Conservation (phyloP, 1,140 invertebrate species). For the Heliconius congener region DNA sequence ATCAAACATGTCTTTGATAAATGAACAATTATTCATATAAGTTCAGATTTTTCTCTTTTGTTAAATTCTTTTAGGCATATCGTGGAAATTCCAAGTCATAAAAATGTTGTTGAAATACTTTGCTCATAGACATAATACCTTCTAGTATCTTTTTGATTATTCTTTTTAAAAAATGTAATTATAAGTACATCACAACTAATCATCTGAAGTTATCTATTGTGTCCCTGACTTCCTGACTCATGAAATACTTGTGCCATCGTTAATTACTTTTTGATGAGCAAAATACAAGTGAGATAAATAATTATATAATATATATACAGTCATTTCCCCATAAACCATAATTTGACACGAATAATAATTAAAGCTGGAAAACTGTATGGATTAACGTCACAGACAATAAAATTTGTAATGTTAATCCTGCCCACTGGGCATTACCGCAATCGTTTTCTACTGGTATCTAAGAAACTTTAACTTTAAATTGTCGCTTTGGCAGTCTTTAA, state of each 20-base stretch:
- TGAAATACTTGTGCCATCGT: slow-evolving; percentile 40
- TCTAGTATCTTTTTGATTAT: neutral
- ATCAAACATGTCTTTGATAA: slow-evolving; percentile 24
- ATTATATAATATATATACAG: slow-evolving; percentile 22
- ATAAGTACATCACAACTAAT: neutral
- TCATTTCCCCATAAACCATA: neutral
- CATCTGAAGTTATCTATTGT: slow-evolving; percentile 22
- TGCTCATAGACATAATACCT: neutral
- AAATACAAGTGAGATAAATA: slow-evolving; percentile 39
- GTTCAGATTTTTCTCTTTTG: neutral
- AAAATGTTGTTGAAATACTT: neutral
- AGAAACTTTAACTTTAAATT: neutral
- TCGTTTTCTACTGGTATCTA: neutral
- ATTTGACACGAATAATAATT: slow-evolving; percentile 37
- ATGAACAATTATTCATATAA: slow-evolving; percentile 14
- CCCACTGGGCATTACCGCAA: neutral
- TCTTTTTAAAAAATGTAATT: neutral
- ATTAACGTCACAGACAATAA: neutral
- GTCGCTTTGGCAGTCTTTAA: neutral
- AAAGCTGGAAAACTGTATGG: slow-evolving; percentile 17
- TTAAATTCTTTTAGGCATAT: too few relatives aligned
- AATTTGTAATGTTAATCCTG: neutral
- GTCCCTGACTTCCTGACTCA: slow-evolving; percentile 24
- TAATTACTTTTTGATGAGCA: slow-evolving; percentile 57
- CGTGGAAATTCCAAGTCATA: neutral